Conservation (phyloP, 2,797 vertebrate genomes). For the Gymnoscopelus braueri region DNA sequence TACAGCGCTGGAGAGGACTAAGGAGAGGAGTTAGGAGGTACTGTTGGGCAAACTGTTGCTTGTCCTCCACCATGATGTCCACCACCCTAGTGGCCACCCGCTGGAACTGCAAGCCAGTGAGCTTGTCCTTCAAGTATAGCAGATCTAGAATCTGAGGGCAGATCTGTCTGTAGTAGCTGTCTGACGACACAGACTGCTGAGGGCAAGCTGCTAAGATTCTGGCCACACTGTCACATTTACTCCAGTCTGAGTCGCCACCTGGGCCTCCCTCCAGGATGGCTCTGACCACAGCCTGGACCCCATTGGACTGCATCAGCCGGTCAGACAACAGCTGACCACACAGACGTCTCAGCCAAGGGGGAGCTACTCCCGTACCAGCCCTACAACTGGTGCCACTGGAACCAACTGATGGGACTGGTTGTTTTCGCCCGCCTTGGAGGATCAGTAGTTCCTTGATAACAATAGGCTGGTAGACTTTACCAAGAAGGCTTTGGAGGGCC, state of each 20-base stretch:
- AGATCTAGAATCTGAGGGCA: constrained; percentile 94
- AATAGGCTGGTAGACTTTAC: constrained; percentile 90
- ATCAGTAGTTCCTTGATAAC: constrained; percentile 91
- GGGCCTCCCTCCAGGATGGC: constrained; percentile 88
- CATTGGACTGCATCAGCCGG: constrained; percentile 85
- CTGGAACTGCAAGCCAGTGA: constrained; percentile 87
- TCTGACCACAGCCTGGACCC: constrained; percentile 90
- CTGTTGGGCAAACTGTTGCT: constrained; percentile 78
- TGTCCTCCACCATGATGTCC: constrained; percentile 82
- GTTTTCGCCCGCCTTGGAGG: constrained; percentile 89
- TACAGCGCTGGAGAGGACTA: constrained; percentile 80
- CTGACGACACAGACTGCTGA: constrained; percentile 87
- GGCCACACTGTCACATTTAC: constrained; percentile 89
- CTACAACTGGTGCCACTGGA: constrained; percentile 18
- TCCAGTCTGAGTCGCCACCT: constrained; percentile 93
- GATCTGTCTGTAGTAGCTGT: constrained; percentile 86
- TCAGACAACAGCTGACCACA: constrained; percentile 93
- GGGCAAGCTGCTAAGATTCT: constrained; percentile 91
- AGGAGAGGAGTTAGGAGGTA: constrained; percentile 86
- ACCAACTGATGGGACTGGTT: constrained; percentile 57
- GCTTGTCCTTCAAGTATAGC: constrained; percentile 88
- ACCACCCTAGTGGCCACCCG: constrained; percentile 86
- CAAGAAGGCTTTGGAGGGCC: constrained; percentile 81
- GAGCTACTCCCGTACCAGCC: constrained; percentile 63
- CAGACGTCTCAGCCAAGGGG: constrained; percentile 88